phyloP scores from a whole-genome alignment of 2,888 invertebrate genomes.

The Argynnis bischoffii region DNA sequence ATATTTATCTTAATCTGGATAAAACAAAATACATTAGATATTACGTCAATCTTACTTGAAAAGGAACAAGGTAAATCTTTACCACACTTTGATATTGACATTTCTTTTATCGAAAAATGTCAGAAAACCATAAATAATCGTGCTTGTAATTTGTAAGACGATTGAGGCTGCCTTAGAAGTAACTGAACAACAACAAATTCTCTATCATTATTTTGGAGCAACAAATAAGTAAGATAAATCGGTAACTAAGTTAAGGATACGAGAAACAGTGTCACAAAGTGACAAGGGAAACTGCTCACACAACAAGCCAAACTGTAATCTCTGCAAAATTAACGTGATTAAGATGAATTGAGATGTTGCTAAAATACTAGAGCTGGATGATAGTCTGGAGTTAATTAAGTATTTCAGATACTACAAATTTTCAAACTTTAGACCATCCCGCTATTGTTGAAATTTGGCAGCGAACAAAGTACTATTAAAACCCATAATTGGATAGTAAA shows the following conservation, averaged over 20 bases:
- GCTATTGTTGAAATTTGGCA: constrained; percentile 15
- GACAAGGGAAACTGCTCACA: constrained; percentile 47
- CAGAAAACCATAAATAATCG: too few species aligned
- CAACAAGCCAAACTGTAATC: constrained; percentile 46
- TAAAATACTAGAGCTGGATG: constrained; percentile 35
- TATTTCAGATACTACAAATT: constrained; percentile 30
- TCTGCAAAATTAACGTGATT: constrained; percentile 47
- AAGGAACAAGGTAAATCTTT: too few species aligned
- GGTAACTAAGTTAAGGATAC: constrained; percentile 44
- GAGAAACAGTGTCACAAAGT: constrained; percentile 43
- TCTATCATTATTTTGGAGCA: constrained; percentile 37
- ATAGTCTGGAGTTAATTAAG: constrained; percentile 35
- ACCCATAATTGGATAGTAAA: constrained; percentile 11
- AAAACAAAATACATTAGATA: too few species aligned
- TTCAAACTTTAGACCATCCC: constrained; percentile 22
- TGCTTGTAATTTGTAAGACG: neutral
- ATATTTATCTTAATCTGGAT: too few species aligned
- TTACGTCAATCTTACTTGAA: too few species aligned
- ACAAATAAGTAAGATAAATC: constrained; percentile 50
- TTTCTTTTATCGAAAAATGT: too few species aligned
- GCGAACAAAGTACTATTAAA: constrained; percentile 5
- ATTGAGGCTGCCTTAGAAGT: constrained; percentile 18
- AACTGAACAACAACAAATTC: constrained; percentile 34
- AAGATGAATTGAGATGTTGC: constrained; percentile 44
- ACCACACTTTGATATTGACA: too few species aligned